A percentile compares a stretch with the other conserved stretches of the same genome.
phyloP scores from a whole-genome alignment of 2,888 invertebrate species.

The Eupithecia exiguata region DNA sequence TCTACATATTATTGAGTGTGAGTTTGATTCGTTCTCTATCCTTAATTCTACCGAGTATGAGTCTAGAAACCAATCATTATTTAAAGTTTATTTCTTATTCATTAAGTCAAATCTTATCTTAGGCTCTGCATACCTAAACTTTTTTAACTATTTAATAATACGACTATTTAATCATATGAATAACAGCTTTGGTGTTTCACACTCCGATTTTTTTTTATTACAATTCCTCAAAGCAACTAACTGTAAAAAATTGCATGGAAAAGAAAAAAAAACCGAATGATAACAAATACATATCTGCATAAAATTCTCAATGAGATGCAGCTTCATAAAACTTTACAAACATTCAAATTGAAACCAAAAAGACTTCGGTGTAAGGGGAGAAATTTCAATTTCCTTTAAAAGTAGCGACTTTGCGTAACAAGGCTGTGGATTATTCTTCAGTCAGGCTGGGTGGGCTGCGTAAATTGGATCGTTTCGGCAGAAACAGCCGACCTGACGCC shows the following conservation, averaged over 20 bases:
- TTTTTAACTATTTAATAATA: background rate
- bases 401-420: conserved; percentile 42
- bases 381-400: conserved; percentile 44
- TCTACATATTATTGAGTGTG: background rate
- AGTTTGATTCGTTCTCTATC: background rate
- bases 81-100: too few relatives aligned
- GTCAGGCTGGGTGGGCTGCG: conserved; percentile 34
- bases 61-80: too few relatives aligned
- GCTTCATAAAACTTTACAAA: conserved; percentile 48
- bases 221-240: background rate
- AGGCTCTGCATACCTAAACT: background rate
- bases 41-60: too few relatives aligned
- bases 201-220: background rate
- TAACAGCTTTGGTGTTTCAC: background rate
- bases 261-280: background rate
- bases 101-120: background rate
- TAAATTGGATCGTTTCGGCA: conserved; percentile 46
- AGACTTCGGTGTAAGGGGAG: conserved; percentile 43
- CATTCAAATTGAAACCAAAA: conserved; percentile 48
- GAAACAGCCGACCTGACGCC: conserved; percentile 38
- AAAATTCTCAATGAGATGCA: conserved; percentile 41
- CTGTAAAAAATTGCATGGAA: background rate
- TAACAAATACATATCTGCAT: background rate
- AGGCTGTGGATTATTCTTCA: conserved; percentile 43
- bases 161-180: too few relatives aligned